Percentiles rank a stretch among this genome's conserved stretches.
Evolutionary conservation across 2,113 vertebrate species (phyloP).

Genomic region (Siniperca knerii): DNA sequence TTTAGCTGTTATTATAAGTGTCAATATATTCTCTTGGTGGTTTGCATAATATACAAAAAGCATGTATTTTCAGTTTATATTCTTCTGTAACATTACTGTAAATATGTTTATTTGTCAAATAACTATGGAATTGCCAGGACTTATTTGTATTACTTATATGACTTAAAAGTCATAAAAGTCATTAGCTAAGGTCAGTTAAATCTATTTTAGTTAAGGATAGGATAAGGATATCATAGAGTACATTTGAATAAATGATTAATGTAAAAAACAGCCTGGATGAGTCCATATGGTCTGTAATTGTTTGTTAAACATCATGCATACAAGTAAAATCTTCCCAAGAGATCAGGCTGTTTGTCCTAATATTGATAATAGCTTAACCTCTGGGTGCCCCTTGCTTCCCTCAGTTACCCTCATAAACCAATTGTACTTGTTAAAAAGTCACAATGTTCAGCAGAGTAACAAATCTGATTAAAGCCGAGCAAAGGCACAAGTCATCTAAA

Average conservation of each 20-base stretch:
- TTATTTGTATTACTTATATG: not conserved
- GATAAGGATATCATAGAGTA: not conserved
- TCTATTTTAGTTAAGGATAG: not conserved
- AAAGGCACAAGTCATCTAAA: slow-evolving; percentile 73
- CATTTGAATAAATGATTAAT: not conserved
- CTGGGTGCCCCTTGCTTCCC: slow-evolving; percentile 59
- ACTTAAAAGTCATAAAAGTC: not conserved
- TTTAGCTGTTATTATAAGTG: not conserved
- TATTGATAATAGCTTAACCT: slow-evolving; percentile 64
- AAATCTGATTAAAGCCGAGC: slow-evolving; percentile 75
- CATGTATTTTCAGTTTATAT: not conserved
- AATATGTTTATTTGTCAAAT: not conserved
- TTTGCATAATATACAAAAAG: not conserved
- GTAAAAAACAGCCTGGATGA: not conserved
- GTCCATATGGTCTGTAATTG: not conserved
- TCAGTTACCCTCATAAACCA: slow-evolving; percentile 73
- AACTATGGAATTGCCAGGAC: not conserved
- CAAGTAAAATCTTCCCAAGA: slow-evolving; percentile 48
- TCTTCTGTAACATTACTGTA: not conserved
- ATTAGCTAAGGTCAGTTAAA: not conserved
- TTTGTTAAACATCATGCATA: slow-evolving; percentile 17
- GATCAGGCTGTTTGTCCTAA: slow-evolving; percentile 34
- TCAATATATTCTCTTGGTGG: not conserved
- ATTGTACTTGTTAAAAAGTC: slow-evolving; percentile 81
- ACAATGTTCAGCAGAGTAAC: slow-evolving; percentile 78